Evolutionary conservation across 2,797 vertebrate genomes (phyloP).

Genomic region (Brachyalestes nurse): DNA sequence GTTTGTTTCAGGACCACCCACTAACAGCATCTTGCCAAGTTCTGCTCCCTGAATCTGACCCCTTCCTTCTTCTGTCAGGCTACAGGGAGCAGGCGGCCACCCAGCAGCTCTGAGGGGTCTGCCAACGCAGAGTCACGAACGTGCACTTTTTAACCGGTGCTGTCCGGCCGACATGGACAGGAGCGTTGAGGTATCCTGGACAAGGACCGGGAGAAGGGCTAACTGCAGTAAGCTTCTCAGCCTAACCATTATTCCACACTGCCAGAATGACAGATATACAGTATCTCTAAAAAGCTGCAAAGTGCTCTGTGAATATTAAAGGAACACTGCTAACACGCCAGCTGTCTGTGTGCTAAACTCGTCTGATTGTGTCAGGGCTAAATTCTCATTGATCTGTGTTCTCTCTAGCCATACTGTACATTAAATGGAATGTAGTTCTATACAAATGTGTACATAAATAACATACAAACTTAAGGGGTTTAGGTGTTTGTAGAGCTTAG

Average conservation of each 20-base stretch:
- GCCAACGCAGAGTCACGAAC: constrained; percentile 3
- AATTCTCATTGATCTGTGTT: constrained; percentile 22
- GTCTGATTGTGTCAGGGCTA: constrained; percentile 36
- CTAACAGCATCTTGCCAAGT: background rate
- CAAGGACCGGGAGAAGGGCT: constrained; percentile 29
- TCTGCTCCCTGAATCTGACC: background rate
- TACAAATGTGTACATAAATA: constrained; percentile 4
- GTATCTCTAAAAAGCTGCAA: background rate
- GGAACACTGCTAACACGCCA: constrained; percentile 31
- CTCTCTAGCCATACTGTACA: constrained; percentile 30
- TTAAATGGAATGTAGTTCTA: constrained; percentile 17
- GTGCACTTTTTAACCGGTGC: constrained; percentile 14
- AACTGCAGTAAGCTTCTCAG: constrained; percentile 31
- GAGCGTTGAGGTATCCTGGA: constrained; percentile 20
- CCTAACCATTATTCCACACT: constrained; percentile 16
- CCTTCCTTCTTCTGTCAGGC: constrained; percentile 73
- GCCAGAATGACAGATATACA: constrained; percentile 28
- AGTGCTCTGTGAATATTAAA: constrained; percentile 27
- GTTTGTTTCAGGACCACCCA: constrained; percentile 9
- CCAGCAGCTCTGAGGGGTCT: constrained; percentile 85
- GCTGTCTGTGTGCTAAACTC: constrained; percentile 44
- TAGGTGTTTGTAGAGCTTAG: background rate
- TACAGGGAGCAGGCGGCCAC: constrained; percentile 89
- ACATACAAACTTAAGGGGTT: background rate
- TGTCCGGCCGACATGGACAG: constrained; percentile 12